Conservation (phyloP, 1,140 invertebrate genomes). For the Brachionus rubens region DNA sequence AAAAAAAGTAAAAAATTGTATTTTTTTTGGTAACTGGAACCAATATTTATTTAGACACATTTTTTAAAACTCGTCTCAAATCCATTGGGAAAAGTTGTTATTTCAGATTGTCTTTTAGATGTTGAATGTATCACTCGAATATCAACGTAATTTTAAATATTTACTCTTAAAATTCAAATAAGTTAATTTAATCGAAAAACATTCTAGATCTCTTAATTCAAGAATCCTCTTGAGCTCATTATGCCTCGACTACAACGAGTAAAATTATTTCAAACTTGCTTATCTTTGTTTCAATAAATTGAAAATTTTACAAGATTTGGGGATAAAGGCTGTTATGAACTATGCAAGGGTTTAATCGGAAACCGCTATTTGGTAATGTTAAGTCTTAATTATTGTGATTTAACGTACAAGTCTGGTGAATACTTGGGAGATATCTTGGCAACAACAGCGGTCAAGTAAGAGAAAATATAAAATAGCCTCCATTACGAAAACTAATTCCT, state of each 20-base stretch:
- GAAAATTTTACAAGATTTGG: conserved; percentile 55
- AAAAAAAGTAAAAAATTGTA: neutral
- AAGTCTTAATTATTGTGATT: conserved; percentile 51
- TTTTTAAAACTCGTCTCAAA: conserved; percentile 28
- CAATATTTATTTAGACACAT: conserved; percentile 13
- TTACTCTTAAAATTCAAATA: neutral
- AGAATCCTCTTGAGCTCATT: conserved; percentile 52
- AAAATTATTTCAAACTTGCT: conserved; percentile 47
- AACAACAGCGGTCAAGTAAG: conserved; percentile 57
- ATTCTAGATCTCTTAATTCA: conserved; percentile 50
- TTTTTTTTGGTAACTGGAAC: neutral
- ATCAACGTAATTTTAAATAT: conserved; percentile 47
- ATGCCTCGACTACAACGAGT: conserved; percentile 58
- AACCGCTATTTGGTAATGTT: conserved; percentile 54
- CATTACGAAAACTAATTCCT: neutral
- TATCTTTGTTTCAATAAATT: neutral
- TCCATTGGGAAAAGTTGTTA: conserved; percentile 50
- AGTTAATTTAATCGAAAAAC: conserved; percentile 9
- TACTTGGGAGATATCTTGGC: conserved; percentile 50
- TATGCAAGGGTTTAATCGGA: conserved; percentile 54
- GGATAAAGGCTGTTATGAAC: conserved; percentile 53
- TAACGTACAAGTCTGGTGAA: conserved; percentile 43
- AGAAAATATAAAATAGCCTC: neutral
- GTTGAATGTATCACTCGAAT: conserved; percentile 51
- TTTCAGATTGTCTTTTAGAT: conserved; percentile 56